Evolutionary conservation across 1,140 invertebrate species (phyloP).

Genomic region (Hetaerina americana): DNA sequence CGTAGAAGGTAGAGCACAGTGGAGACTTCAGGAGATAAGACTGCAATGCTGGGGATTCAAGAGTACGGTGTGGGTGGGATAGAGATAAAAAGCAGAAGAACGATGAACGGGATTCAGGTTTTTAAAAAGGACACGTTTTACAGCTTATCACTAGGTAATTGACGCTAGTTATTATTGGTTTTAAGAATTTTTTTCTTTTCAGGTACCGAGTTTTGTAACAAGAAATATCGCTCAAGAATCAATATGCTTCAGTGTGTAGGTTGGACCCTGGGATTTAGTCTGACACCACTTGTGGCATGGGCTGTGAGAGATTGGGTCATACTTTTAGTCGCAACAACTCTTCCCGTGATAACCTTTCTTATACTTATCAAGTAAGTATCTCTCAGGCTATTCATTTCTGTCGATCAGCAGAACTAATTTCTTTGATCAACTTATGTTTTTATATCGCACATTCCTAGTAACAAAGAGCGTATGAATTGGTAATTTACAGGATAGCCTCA

Average conservation of each 20-base stretch:
- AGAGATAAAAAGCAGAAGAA: too few relatives aligned
- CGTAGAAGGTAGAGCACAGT: too few relatives aligned
- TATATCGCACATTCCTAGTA: too few relatives aligned
- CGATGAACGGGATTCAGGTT: too few relatives aligned
- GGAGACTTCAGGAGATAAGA: too few relatives aligned
- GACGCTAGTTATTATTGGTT: too few relatives aligned
- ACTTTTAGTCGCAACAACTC: constrained; percentile 26
- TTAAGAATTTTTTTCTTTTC: too few relatives aligned
- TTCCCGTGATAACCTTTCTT: constrained; percentile 20
- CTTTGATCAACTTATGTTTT: too few relatives aligned
- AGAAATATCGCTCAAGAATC: constrained; percentile 29
- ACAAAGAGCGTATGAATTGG: not conserved
- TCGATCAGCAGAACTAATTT: not conserved
- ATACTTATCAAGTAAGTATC: constrained; percentile 16
- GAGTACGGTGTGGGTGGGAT: too few relatives aligned
- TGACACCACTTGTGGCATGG: constrained; percentile 43
- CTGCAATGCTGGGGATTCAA: too few relatives aligned
- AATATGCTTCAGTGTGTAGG: constrained; percentile 32
- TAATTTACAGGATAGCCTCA: not conserved
- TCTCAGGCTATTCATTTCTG: not conserved
- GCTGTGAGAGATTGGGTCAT: constrained; percentile 37
- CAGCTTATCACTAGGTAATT: too few relatives aligned
- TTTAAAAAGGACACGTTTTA: too few relatives aligned
- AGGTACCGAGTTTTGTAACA: constrained; percentile 14
- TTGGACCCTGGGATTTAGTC: constrained; percentile 35